phyloP scores from a whole-genome alignment of 2,888 invertebrate species.

The Melieria picta region DNA sequence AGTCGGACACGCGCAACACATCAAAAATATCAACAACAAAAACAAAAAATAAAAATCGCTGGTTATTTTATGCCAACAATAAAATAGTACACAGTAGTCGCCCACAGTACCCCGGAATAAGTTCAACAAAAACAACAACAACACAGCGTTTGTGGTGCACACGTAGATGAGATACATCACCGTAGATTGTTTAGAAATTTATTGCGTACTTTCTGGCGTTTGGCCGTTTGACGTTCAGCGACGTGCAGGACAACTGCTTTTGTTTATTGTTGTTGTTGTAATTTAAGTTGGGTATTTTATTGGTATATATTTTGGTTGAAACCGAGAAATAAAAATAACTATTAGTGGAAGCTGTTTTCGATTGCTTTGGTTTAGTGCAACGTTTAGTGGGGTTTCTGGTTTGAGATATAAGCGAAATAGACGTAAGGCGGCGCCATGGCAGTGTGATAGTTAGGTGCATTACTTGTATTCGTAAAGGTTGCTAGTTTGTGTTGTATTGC shows the following conservation, averaged over 20 bases:
- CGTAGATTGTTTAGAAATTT: conserved; percentile 59
- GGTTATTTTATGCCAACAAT: conserved; percentile 10
- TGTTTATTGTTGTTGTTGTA: not conserved
- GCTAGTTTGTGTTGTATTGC: no score
- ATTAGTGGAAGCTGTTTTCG: no score
- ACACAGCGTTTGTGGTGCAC: not conserved
- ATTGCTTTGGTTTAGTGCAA: no score
- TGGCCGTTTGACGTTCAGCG: conserved; percentile 5
- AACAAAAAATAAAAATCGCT: no score
- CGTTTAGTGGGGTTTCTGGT: no score
- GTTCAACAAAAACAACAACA: no score
- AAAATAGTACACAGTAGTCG: not conserved
- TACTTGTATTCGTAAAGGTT: no score
- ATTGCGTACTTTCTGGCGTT: conserved; percentile 57
- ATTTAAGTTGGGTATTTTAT: not conserved
- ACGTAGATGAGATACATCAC: conserved; percentile 50
- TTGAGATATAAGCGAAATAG: no score
- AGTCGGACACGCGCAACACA: not conserved
- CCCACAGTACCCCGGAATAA: not conserved
- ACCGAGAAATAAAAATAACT: no score
- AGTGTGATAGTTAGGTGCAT: no score
- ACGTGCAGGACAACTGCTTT: not conserved
- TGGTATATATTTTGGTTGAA: no score
- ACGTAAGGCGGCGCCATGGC: no score
- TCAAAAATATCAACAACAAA: not conserved